Conservation (phyloP, 2,113 vertebrate genomes). For the Toxostoma redivivum region DNA sequence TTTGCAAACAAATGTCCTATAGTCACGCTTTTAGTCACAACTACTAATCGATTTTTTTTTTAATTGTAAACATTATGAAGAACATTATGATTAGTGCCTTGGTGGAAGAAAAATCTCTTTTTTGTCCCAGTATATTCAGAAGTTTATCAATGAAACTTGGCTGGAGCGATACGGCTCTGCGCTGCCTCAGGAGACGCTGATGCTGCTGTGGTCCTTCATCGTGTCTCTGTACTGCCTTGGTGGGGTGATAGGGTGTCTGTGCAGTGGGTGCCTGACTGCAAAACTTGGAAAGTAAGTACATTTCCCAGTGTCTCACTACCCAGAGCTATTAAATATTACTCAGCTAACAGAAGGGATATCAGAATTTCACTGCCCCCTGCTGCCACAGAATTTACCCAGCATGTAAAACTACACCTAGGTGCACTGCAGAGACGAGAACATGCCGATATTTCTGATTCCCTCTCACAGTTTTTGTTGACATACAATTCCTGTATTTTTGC, state of each 20-base stretch:
- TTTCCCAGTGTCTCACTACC: background rate
- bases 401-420: accelerated
- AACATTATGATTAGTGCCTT: background rate
- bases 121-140: conserved; percentile 75
- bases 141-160: conserved; percentile 82
- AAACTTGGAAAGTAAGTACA: conserved; percentile 70
- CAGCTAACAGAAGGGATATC: background rate
- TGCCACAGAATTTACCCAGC: background rate
- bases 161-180: conserved; percentile 53
- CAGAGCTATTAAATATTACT: background rate
- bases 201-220: conserved; percentile 72
- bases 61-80: background rate
- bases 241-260: conserved; percentile 64
- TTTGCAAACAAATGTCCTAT: background rate
- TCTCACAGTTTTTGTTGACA: background rate
- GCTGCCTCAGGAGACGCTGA: conserved; percentile 56
- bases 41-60: background rate
- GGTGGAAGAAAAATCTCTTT: background rate
- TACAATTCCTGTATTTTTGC: background rate
- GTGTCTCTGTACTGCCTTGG: conserved; percentile 71
- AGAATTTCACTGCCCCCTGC: background rate
- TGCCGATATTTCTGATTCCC: background rate
- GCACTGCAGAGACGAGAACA: background rate
- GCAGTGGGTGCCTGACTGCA: conserved; percentile 68
- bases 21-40: background rate